phyloP scores from a whole-genome alignment of 2,888 invertebrate genomes.

The Spisula solida region DNA sequence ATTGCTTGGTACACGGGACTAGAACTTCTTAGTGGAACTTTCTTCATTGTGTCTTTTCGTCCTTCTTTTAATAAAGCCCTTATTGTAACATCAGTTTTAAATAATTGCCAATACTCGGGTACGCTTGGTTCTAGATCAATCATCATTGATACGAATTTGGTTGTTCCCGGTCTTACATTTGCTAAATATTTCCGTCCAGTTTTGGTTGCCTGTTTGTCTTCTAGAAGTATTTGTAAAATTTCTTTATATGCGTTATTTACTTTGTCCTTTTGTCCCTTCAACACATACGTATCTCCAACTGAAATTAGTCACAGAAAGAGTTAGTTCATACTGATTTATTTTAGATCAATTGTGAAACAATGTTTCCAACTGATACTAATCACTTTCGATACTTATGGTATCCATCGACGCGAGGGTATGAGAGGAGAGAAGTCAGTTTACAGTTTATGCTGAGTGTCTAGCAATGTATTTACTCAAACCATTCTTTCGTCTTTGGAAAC shows the following conservation, averaged over 20 bases:
- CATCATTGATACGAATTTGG: constrained; percentile 58
- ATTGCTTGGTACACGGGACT: constrained; percentile 60
- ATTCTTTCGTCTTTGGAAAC: too few relatives aligned
- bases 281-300: constrained; percentile 18
- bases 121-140: constrained; percentile 51
- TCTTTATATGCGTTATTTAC: constrained; percentile 34
- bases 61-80: not conserved
- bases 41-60: not conserved
- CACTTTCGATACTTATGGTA: too few relatives aligned
- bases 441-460: too few relatives aligned
- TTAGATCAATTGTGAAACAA: too few relatives aligned
- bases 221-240: constrained; percentile 36
- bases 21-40: not conserved
- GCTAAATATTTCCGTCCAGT: not conserved
- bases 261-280: constrained; percentile 37
- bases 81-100: constrained; percentile 27
- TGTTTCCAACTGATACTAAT: too few relatives aligned
- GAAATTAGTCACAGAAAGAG: not conserved
- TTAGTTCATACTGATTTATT: too few relatives aligned
- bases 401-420: too few relatives aligned
- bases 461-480: too few relatives aligned
- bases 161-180: constrained; percentile 43
- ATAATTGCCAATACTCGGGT: constrained; percentile 53
- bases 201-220: not conserved
- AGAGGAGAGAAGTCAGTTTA: too few relatives aligned